These are phyloP conservation scores for Glaucomys volans DNA, from an alignment of 2,113 vertebrate genomes.

Conservation along the genomic window DNA sequence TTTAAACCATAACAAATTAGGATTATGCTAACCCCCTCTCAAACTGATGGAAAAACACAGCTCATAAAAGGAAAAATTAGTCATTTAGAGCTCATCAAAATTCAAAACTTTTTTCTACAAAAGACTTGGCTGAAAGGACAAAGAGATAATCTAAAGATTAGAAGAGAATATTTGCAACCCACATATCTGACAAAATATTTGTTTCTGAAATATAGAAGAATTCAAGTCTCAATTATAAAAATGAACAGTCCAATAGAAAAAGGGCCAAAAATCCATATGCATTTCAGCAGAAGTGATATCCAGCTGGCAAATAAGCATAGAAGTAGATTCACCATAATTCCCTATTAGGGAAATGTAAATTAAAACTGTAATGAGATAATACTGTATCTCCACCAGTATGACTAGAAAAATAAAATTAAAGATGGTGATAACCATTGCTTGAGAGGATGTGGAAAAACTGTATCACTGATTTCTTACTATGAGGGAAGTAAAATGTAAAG, in stretches of 20 bases:
- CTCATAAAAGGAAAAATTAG: neutral
- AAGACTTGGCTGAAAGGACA: neutral
- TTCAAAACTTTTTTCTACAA: neutral
- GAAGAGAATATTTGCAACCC: neutral
- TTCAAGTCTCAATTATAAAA: neutral
- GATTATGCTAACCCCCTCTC: neutral
- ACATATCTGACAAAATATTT: neutral
- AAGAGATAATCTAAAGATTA: neutral
- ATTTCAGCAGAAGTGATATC: neutral
- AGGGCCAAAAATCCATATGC: neutral
- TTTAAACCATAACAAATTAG: neutral
- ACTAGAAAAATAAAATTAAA: neutral
- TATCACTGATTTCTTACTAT: neutral
- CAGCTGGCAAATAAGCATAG: neutral
- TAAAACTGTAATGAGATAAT: neutral
- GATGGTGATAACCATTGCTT: neutral
- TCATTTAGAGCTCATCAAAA: neutral
- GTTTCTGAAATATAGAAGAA: neutral
- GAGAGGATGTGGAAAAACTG: neutral
- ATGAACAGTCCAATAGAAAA: neutral
- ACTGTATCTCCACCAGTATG: neutral
- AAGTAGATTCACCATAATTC: neutral
- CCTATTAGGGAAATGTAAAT: neutral
- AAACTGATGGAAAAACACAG: neutral
- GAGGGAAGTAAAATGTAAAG: neutral